Percentiles rank a stretch among this genome's conserved stretches.
phyloP scores from a whole-genome alignment of 2,888 invertebrate genomes.

The Ophion slaviceki region DNA sequence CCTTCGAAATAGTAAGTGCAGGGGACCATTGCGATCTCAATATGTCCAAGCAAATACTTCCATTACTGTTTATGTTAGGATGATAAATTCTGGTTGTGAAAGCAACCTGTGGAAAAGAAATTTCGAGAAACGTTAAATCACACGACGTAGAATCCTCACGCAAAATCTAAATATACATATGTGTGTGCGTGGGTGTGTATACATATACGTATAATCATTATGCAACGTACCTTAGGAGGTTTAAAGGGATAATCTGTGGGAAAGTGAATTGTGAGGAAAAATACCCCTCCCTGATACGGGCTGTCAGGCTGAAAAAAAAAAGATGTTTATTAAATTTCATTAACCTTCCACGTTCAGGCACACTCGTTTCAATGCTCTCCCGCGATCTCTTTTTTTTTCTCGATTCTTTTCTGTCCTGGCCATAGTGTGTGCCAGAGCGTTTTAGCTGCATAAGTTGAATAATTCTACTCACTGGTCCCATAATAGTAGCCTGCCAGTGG shows the following conservation, averaged over 20 bases:
- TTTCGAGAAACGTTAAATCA: constrained; percentile 8
- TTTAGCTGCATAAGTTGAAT: constrained; percentile 56
- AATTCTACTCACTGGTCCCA: constrained; percentile 97
- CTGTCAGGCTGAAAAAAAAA: constrained; percentile 95
- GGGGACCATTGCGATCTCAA: constrained; percentile 99
- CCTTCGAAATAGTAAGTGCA: constrained; percentile 99
- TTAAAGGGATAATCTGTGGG: constrained; percentile 99
- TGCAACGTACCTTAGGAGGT: constrained; percentile 95
- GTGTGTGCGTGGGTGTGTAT: not conserved
- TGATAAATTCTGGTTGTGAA: constrained; percentile 99
- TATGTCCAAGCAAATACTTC: constrained; percentile 99
- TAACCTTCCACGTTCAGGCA: not conserved
- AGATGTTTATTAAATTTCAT: constrained; percentile 32
- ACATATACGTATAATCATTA: not conserved
- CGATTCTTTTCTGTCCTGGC: constrained; percentile 17
- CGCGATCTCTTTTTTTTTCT: constrained; percentile 21
- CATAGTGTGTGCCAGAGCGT: constrained; percentile 5
- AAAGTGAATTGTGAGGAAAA: constrained; percentile 99
- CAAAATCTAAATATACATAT: not conserved
- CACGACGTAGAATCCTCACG: not conserved
- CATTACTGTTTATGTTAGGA: constrained; percentile 99
- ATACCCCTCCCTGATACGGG: constrained; percentile 99
- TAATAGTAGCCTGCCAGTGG: constrained; percentile 99
- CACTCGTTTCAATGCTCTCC: not conserved
- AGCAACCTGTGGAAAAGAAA: constrained; percentile 88